A percentile compares a stretch with the other conserved stretches of the same genome.
These are phyloP conservation scores for Ylistrum balloti DNA, from an alignment of 1,140 invertebrate genomes.

Conservation along the genomic window DNA sequence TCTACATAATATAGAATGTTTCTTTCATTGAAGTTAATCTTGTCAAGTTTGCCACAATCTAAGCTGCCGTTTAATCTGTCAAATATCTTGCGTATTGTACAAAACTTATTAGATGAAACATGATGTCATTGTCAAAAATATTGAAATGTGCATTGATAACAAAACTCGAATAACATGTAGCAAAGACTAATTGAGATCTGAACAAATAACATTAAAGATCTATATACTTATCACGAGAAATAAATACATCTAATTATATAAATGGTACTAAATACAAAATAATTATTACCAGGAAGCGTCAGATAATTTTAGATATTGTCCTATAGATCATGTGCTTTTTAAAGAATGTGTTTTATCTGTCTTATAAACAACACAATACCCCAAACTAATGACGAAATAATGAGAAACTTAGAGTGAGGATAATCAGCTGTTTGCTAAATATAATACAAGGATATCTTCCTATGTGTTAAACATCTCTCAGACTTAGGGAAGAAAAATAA, in stretches of 20 bases:
- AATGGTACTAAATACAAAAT: neutral
- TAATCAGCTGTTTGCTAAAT: no score
- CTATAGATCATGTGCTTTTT: no score
- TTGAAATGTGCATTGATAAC: neutral
- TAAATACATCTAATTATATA: neutral
- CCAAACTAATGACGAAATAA: no score
- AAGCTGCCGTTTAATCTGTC: neutral
- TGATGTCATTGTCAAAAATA: neutral
- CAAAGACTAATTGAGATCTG: neutral
- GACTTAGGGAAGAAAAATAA: no score
- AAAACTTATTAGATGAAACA: neutral
- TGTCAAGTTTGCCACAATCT: neutral
- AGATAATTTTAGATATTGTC: no score
- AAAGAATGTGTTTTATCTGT: no score
- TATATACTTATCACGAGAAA: neutral
- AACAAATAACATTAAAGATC: neutral
- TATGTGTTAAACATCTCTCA: no score
- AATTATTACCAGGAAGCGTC: neutral
- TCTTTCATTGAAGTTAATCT: constrained; percentile 10
- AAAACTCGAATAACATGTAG: neutral
- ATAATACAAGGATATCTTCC: no score
- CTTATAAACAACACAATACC: no score
- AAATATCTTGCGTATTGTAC: neutral
- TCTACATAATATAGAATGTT: neutral
- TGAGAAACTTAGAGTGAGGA: no score